Evolutionary conservation across 2,113 vertebrate species (phyloP), one percentile per base, ranked within the genome.

Genomic region (Ptychochromis oligacanthus): DNA sequence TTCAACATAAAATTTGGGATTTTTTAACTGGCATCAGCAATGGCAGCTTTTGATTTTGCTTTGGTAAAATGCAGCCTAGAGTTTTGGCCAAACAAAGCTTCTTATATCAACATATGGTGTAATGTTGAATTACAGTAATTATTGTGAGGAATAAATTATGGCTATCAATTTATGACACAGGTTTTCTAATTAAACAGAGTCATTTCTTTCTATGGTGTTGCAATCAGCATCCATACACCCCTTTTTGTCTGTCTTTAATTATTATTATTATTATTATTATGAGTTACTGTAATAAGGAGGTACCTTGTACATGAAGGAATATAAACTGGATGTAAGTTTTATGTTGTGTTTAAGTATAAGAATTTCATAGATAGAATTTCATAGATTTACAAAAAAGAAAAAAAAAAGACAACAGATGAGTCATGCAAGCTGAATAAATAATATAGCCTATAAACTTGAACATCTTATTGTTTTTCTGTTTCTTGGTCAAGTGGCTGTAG

Each of bases 391-490:
- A 67, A 70, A 52, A 61, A 75, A 17, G 2, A 52, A 67, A 70
- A 52, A 61, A 75, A 17, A 5, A 52, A 31, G 28, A 54, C 34
- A 4, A 13, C 3, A 18, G 22, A 65, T 0, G 40, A 70, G 43
- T 28, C 49, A 10, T 7, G 12, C 1, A 57, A 56, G 20, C 13
- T 84, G 5, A 72, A 70, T 31, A 10, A 0, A 43, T 60, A 40
- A 38, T 28, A 20, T 70, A 49, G 64, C 64, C 3, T 24, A 52
- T 70, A 20, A 49, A 70, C 0, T 49, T 70, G 15, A 28, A 28
- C 26, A 0, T n/a, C n/a, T n/a, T n/a, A n/a, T n/a, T 13, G 2
- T 75, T 9, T 20, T 18, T 52, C 43, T 49, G 10, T 70, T 70
- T 49, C 46, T 58, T 13, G 40, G 26, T 2, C 18, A 28, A 26